Conservation (phyloP, 2,797 vertebrate genomes). For the Catharus ustulatus region DNA sequence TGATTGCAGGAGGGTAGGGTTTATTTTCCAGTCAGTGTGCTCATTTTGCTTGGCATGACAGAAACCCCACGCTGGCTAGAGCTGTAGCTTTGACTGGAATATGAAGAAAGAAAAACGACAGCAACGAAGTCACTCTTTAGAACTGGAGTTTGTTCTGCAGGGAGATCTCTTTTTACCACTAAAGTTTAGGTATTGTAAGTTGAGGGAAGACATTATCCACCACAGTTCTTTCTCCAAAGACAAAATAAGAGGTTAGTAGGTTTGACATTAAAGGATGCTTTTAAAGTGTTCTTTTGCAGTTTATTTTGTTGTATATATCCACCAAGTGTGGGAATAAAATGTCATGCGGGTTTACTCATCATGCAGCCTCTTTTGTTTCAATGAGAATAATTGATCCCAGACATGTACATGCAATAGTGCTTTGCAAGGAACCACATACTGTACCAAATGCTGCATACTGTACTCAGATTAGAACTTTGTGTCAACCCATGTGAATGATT, state of each 20-base stretch:
- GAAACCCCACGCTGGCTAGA: accelerated
- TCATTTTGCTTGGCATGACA: not conserved
- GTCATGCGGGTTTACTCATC: not conserved
- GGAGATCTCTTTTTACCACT: not conserved
- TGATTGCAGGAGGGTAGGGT: not conserved
- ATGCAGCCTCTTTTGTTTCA: not conserved
- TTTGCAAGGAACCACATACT: not conserved
- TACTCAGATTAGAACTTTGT: not conserved
- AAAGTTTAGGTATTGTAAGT: not conserved
- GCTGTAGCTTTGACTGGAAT: not conserved
- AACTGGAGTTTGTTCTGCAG: not conserved
- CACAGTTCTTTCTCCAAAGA: not conserved
- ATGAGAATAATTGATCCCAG: constrained; percentile 42
- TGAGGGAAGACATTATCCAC: not conserved
- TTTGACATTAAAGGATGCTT: not conserved
- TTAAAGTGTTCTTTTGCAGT: not conserved
- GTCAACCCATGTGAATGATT: constrained; percentile 2
- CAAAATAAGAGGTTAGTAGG: not conserved
- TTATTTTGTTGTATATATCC: not conserved
- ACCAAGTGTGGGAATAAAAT: constrained; percentile 21
- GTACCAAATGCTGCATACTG: constrained; percentile 5
- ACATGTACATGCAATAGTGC: not conserved
- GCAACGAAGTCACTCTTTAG: not conserved
- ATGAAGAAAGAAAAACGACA: not conserved
- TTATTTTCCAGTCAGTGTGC: not conserved